These are phyloP conservation scores for Drosophila gaucha DNA, from an alignment of 2,888 invertebrate species.

Conservation along the genomic window DNA sequence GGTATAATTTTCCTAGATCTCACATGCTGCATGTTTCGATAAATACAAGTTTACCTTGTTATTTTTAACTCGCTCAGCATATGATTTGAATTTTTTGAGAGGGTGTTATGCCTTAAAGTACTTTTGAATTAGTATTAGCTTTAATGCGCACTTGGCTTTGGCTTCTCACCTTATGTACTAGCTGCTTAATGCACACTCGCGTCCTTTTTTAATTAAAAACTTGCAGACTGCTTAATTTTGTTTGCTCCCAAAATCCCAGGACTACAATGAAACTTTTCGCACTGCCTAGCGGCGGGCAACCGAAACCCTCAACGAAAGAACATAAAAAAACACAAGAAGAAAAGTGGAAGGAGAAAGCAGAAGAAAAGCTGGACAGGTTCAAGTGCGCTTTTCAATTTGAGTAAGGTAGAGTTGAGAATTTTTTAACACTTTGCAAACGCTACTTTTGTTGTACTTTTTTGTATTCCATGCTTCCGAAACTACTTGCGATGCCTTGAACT, in stretches of 20 bases:
- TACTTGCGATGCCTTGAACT: constrained; percentile 77
- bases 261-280: constrained; percentile 76
- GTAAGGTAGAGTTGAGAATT: constrained; percentile 66
- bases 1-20: too few species aligned
- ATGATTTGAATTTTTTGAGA: not conserved
- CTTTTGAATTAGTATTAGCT: constrained; percentile 1
- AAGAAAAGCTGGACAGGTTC: constrained; percentile 60
- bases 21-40: too few species aligned
- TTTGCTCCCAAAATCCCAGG: constrained; percentile 79
- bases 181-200: constrained; percentile 68
- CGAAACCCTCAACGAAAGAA: constrained; percentile 9
- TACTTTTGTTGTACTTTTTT: constrained; percentile 31
- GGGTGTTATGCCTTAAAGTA: constrained; percentile 12
- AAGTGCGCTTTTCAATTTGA: constrained; percentile 81
- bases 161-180: constrained; percentile 42
- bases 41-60: too few species aligned
- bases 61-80: too few species aligned
- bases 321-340: constrained; percentile 1
- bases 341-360: constrained; percentile 8
- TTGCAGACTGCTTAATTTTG: constrained; percentile 81
- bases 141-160: constrained; percentile 24
- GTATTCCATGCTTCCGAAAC: constrained; percentile 68
- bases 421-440: constrained; percentile 67
- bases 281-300: constrained; percentile 52
- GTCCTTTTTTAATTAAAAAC: constrained; percentile 80